Conservation (phyloP, 2,888 invertebrate genomes). For the Acanthosepion esculentum region DNA sequence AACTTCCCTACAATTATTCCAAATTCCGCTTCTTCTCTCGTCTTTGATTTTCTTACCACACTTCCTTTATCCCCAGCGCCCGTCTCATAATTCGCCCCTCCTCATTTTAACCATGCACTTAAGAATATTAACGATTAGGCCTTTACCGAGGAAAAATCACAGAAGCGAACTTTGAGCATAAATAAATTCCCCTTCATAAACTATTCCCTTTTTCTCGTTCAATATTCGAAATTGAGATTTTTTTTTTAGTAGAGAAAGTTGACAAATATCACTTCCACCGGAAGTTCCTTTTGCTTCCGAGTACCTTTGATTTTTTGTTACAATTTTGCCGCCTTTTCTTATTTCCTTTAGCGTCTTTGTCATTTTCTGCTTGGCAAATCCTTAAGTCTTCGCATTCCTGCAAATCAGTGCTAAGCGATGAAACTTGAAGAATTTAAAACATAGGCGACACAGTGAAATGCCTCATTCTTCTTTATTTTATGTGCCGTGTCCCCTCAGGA, state of each 20-base stretch:
- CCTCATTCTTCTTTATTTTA: no score
- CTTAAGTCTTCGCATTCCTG: neutral
- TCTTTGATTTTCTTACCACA: neutral
- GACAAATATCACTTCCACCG: neutral
- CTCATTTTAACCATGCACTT: neutral
- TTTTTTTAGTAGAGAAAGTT: neutral
- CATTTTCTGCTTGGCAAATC: neutral
- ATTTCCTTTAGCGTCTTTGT: neutral
- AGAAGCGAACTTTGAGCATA: neutral
- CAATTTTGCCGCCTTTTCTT: neutral
- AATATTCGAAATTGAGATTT: neutral
- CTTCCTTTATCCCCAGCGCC: neutral
- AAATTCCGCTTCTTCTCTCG: neutral
- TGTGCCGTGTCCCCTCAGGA: no score
- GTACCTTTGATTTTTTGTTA: neutral
- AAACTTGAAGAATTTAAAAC: neutral
- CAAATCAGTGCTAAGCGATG: neutral
- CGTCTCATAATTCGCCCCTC: neutral
- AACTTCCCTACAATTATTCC: neutral
- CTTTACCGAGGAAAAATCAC: neutral
- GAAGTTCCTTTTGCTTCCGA: neutral
- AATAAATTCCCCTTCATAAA: neutral
- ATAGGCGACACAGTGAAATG: no score
- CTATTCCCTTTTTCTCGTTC: neutral
- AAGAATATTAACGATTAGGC: neutral